phyloP scores from a whole-genome alignment of 37 sponge, comb jelly and placozoan species.

The Haliclona indistincta region DNA sequence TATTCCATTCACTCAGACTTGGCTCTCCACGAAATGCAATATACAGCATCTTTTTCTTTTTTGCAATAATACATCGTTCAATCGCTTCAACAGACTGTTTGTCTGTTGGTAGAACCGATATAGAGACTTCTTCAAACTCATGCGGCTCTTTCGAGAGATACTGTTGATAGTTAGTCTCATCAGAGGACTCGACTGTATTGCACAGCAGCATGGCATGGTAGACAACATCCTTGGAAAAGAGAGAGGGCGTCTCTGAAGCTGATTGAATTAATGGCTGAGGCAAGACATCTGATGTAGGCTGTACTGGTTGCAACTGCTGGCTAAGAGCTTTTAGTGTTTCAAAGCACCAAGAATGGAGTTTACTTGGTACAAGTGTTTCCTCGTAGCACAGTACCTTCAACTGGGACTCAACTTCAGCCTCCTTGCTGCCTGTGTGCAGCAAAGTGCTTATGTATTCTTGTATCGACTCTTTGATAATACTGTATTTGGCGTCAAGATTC shows the following conservation, averaged over 20 bases:
- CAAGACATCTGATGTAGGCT: neutral
- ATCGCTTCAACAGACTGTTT: neutral
- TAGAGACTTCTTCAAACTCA: slow-evolving; percentile 36
- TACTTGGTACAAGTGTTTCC: neutral
- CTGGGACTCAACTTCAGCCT: neutral
- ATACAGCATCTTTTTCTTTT: slow-evolving; percentile 9
- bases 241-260: neutral
- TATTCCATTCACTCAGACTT: slow-evolving; percentile 26
- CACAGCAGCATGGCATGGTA: slow-evolving; percentile 55
- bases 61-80: slow-evolving; percentile 58
- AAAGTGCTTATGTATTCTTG: neutral
- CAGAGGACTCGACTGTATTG: slow-evolving; percentile 19
- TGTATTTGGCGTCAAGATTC: slow-evolving; percentile 11
- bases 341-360: slow-evolving; percentile 3
- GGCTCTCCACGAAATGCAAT: slow-evolving; percentile 51
- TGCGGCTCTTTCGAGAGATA: neutral
- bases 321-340: neutral
- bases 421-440: neutral
- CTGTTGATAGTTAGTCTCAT: neutral
- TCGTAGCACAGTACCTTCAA: neutral
- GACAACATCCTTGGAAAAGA: slow-evolving; percentile 55
- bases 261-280: neutral
- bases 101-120: slow-evolving; percentile 21
- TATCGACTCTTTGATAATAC: neutral
- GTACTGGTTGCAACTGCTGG: neutral